Percentiles rank a stretch among this genome's conserved stretches.
These are phyloP conservation scores for Oryzias sinensis DNA, from an alignment of 2,797 vertebrate species.

Conservation along the genomic window DNA sequence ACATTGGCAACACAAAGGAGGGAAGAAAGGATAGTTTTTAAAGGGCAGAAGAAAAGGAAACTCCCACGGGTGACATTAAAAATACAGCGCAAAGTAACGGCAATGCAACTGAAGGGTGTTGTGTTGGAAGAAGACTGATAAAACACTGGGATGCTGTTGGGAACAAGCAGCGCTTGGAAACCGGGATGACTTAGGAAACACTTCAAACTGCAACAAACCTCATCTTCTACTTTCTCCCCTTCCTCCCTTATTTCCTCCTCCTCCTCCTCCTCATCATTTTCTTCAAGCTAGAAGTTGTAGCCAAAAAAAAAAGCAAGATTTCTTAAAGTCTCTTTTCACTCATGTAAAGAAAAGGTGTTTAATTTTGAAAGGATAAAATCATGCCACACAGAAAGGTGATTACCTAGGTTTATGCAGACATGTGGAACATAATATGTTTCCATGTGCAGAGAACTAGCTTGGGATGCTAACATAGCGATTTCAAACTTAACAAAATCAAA, in stretches of 20 bases:
- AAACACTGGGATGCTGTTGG: constrained; percentile 11
- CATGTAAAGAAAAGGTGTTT: not conserved
- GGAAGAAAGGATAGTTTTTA: constrained; percentile 6
- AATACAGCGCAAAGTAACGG: constrained; percentile 10
- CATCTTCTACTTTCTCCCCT: constrained; percentile 53
- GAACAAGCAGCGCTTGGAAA: constrained; percentile 7
- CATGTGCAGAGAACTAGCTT: constrained; percentile 62
- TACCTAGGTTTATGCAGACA: constrained; percentile 44
- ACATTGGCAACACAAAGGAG: not conserved
- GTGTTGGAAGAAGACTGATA: constrained; percentile 9
- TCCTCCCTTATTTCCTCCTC: constrained; percentile 54
- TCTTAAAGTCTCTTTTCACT: not conserved
- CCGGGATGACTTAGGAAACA: constrained; percentile 18
- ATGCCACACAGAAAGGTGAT: not conserved
- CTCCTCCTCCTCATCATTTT: constrained; percentile 63
- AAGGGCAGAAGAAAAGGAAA: constrained; percentile 20
- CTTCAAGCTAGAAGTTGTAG: constrained; percentile 60
- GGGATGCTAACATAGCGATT: constrained; percentile 41
- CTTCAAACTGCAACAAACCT: constrained; percentile 65
- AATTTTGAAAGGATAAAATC: not conserved
- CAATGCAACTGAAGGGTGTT: constrained; percentile 6
- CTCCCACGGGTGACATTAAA: constrained; percentile 24
- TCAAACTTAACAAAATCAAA: constrained; percentile 37
- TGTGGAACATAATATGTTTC: constrained; percentile 43
- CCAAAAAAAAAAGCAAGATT: constrained; percentile 45